These are phyloP conservation scores for Drosophila tristis DNA, from an alignment of 1,140 invertebrate genomes.

Conservation along the genomic window DNA sequence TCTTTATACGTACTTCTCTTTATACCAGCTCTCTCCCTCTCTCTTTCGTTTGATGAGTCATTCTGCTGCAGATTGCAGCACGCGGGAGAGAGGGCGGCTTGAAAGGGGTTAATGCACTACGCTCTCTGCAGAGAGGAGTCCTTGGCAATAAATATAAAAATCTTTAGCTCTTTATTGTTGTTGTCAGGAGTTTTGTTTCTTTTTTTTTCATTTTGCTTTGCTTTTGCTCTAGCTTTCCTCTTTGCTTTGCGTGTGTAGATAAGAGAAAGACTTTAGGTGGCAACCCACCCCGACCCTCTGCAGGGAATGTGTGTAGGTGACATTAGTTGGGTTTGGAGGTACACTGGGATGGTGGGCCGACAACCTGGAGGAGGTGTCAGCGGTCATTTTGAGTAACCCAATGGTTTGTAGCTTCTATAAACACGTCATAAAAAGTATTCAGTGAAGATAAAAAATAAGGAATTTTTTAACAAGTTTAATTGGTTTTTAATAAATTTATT, in stretches of 20 bases:
- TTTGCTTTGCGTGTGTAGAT: conserved; percentile 10
- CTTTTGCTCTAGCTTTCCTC: not conserved
- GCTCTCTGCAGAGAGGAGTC: conserved; percentile 37
- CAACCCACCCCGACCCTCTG: too few relatives aligned
- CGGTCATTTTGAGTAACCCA: not conserved
- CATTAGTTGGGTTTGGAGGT: not conserved
- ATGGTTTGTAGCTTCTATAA: not conserved
- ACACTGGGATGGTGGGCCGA: too few relatives aligned
- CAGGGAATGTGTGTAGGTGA: not conserved
- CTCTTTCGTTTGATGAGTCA: conserved; percentile 70
- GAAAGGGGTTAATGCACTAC: conserved; percentile 80
- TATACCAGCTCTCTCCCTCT: conserved; percentile 6
- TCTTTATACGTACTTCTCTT: too few relatives aligned
- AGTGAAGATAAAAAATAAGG: too few relatives aligned
- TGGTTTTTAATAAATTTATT: too few relatives aligned
- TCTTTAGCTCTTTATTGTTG: conserved; percentile 64
- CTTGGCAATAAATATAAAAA: conserved; percentile 80
- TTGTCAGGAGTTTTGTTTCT: conserved; percentile 15
- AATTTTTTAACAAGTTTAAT: too few relatives aligned
- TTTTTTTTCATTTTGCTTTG: conserved; percentile 20
- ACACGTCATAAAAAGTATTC: too few relatives aligned
- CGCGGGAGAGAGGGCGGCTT: conserved; percentile 17
- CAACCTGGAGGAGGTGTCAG: too few relatives aligned
- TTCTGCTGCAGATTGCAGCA: conserved; percentile 62
- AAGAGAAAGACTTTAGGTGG: not conserved